These are phyloP conservation scores for Octopus bimaculoides DNA, from an alignment of 1,140 invertebrate genomes.

Conservation along the genomic window DNA sequence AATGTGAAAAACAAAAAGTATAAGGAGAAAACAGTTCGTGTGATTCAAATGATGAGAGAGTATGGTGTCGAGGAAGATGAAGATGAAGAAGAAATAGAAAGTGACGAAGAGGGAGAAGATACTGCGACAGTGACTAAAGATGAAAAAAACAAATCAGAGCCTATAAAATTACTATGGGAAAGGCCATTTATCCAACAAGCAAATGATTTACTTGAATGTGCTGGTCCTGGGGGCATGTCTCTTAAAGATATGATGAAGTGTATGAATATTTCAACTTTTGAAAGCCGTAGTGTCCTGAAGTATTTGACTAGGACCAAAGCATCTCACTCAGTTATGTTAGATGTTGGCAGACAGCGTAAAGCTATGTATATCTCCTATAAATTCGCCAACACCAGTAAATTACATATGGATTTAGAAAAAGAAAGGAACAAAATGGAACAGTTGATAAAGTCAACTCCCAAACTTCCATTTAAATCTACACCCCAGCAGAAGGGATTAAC, in stretches of 20 bases:
- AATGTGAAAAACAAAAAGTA: not conserved
- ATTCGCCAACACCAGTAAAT: not conserved
- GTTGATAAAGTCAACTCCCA: slow-evolving; percentile 1
- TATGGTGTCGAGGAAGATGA: slow-evolving; percentile 10
- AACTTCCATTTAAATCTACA: not conserved
- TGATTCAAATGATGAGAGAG: not conserved
- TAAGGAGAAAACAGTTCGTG: not conserved
- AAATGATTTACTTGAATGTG: not conserved
- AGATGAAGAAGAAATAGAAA: not conserved
- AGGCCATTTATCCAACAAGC: slow-evolving; percentile 5
- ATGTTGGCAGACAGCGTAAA: not conserved
- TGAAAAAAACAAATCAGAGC: not conserved
- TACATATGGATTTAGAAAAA: slow-evolving; percentile 6
- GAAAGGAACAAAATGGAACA: slow-evolving; percentile 1
- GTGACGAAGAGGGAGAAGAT: slow-evolving; percentile 6
- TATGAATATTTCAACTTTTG: slow-evolving; percentile 6
- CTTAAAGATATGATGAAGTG: not conserved
- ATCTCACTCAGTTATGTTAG: not conserved
- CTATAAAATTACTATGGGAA: not conserved
- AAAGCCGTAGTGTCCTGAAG: slow-evolving; percentile 5
- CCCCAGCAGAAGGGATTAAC: not conserved
- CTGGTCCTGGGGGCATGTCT: slow-evolving; percentile 3
- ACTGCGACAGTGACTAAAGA: not conserved
- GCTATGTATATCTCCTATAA: not conserved
- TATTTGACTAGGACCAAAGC: not conserved